Evolutionary conservation across 2,797 vertebrate genomes (phyloP).

Genomic region (Oreortyx pictus): DNA sequence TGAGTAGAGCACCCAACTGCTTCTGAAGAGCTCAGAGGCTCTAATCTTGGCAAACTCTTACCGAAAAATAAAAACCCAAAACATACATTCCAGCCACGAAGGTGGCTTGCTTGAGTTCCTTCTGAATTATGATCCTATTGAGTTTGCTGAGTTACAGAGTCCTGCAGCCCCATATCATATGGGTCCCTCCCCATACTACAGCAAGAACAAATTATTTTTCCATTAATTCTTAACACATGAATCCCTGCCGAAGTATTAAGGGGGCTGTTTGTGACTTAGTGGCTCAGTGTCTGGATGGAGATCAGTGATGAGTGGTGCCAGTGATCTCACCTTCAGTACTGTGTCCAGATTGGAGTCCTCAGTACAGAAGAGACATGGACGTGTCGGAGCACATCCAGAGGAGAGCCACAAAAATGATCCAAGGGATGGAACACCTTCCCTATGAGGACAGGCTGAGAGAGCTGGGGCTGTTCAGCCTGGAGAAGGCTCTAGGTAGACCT

Average conservation of each 20-base stretch:
- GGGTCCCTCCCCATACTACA: neutral
- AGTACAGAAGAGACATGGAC: no score
- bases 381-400: no score
- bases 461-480: no score
- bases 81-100: neutral
- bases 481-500: no score
- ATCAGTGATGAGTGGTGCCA: no score
- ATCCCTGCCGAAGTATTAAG: neutral
- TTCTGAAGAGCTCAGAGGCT: slow-evolving; percentile 29
- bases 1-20: neutral
- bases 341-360: no score
- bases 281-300: no score
- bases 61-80: neutral
- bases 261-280: neutral
- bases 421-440: no score
- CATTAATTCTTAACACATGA: neutral
- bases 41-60: neutral
- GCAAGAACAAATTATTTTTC: neutral
- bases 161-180: neutral
- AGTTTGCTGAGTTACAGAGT: neutral
- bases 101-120: slow-evolving; percentile 11
- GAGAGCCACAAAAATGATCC: no score
- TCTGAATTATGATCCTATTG: neutral
- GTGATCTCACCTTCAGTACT: no score
- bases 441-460: no score